Base-by-base conservation (phyloP, 2,113 vertebrate genomes). In the Phylloscopus whistleri region DNA sequence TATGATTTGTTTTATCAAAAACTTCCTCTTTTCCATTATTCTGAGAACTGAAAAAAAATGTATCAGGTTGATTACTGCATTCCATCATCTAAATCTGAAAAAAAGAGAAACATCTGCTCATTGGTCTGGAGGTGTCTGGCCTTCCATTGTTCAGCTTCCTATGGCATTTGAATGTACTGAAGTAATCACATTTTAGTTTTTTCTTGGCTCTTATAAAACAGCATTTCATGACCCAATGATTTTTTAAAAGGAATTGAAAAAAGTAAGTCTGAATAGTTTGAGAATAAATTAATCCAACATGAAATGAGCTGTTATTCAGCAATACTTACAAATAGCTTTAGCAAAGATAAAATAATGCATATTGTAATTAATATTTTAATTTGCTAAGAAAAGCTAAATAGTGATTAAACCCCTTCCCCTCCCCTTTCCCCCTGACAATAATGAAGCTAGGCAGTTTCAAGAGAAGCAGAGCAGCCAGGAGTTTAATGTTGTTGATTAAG, bases 281-380 rank as follows among this genome's bases (percentile, higher is more conserved):
- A 96, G 96, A 96, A 95, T 94, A 91, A 97, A 97, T 95, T 80
- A 88, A 82, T 92, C 58, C 26, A 66, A 90, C 59, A 76, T 72
- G 84, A 94, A 96, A 81, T 49, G 83, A 97, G 66, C 67, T 56
- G 52, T 89, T 52, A 56, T 90, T 89, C 87, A 92, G 87, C 88
- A 80, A 84, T 72, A 96, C 92, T 96, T 95, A 96, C 94, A 95
- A 97, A 97, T 90, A 97, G 95, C 90, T 95, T 89, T 94, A 97
- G 95, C 95, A 96, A 97, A 97, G 97, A 98, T 97, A 98, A 97
- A 98, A 98, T 98, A 97, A 95, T 43, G 13, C 83, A 78, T 96
- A 97, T 97, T 97, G 97, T 97, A 98, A 98, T 98, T 98, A 98
- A 98, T 98, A 98, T 97, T 98, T 98, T 97, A 98, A 98, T 98